Conservation (phyloP, 1,140 invertebrate genomes). For the Eurosta solidaginis region DNA sequence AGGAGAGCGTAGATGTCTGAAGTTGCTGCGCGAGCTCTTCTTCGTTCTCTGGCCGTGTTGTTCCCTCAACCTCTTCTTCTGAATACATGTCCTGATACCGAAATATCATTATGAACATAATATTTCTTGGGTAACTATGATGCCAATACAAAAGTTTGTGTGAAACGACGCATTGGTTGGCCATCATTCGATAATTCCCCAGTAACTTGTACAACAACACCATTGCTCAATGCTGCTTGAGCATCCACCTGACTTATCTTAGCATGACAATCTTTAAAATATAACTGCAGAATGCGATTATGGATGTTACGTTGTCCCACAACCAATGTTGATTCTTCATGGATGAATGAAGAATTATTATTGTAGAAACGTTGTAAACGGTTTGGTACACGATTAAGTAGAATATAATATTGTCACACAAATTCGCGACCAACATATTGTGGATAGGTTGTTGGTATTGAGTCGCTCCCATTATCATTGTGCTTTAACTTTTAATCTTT, state of each 20-base stretch:
- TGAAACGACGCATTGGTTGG: constrained; percentile 95
- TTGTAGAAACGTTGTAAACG: constrained; percentile 96
- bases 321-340: no score
- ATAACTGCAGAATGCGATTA: constrained; percentile 91
- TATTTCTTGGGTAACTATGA: constrained; percentile 94
- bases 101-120: constrained; percentile 98
- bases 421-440: no score
- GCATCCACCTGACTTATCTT: no score
- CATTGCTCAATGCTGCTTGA: no score
- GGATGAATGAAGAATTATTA: no score
- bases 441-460: constrained; percentile 70
- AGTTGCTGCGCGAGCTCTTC: constrained; percentile 52
- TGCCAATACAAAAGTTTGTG: constrained; percentile 95
- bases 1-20: background rate
- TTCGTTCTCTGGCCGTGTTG: no score
- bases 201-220: no score
- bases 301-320: constrained; percentile 94
- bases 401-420: constrained; percentile 98
- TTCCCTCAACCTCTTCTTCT: constrained; percentile 64
- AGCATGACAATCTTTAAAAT: no score
- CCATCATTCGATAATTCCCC: constrained; percentile 96
- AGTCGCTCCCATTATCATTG: constrained; percentile 88
- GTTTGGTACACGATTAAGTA: constrained; percentile 85
- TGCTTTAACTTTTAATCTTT: constrained; percentile 33
- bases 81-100: constrained; percentile 80